phyloP scores from a whole-genome alignment of 2,113 vertebrate genomes.

The Crotalus tigris region DNA sequence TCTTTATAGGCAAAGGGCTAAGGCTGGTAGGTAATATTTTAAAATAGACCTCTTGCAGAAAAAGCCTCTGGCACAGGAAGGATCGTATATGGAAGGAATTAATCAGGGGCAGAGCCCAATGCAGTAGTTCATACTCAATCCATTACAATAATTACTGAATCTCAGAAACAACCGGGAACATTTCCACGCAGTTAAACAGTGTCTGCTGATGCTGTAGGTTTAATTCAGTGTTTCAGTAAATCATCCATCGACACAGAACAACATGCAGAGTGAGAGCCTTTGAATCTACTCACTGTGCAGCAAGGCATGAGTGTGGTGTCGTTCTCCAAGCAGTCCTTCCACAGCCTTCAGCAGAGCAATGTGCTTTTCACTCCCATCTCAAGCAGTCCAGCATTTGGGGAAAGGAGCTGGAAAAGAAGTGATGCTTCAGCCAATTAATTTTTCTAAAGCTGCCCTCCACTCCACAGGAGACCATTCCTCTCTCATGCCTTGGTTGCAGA shows the following conservation, averaged over 20 bases:
- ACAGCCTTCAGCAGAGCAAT: slow-evolving; percentile 54
- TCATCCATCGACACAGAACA: slow-evolving; percentile 24
- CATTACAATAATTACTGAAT: slow-evolving; percentile 48
- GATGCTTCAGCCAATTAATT: slow-evolving; percentile 70
- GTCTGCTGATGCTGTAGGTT: slow-evolving; percentile 24
- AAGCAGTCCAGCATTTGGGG: slow-evolving; percentile 59
- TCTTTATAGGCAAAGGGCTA: slow-evolving; percentile 33
- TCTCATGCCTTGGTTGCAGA: slow-evolving; percentile 37
- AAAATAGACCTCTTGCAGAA: slow-evolving; percentile 48
- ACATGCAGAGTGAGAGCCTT: background rate
- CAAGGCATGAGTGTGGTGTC: slow-evolving; percentile 60
- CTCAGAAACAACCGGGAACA: slow-evolving; percentile 44
- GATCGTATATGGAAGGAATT: slow-evolving; percentile 47
- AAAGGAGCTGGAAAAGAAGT: slow-evolving; percentile 62
- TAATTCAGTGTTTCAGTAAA: slow-evolving; percentile 47
- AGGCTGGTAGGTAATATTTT: slow-evolving; percentile 23
- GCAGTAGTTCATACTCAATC: slow-evolving; percentile 39
- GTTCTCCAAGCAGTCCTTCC: slow-evolving; percentile 41
- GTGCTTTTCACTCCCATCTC: slow-evolving; percentile 57
- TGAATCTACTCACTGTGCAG: slow-evolving; percentile 66
- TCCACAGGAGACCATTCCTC: slow-evolving; percentile 57
- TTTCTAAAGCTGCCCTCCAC: slow-evolving; percentile 55
- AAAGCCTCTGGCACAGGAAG: slow-evolving; percentile 31
- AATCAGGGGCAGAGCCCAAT: slow-evolving; percentile 22
- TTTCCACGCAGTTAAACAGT: slow-evolving; percentile 53